Evolutionary conservation across 2,797 vertebrate genomes (phyloP).

Genomic region (Menidia menidia): DNA sequence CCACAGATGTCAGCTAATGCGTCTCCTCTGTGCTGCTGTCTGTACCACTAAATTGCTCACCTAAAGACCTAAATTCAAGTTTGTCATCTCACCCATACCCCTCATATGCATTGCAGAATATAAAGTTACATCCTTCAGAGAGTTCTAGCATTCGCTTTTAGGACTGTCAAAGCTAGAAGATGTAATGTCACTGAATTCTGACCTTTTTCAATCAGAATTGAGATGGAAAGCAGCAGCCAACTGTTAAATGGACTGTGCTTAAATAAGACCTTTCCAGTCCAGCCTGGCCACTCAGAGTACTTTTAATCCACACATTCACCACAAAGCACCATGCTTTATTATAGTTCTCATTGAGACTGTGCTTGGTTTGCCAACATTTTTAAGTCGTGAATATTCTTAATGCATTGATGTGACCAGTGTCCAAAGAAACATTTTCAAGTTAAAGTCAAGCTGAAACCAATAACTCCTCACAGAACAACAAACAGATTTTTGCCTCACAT

Average conservation of each 20-base stretch:
- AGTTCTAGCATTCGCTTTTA: too few species aligned
- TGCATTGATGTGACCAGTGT: neutral
- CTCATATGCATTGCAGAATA: neutral
- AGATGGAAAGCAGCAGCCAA: too few species aligned
- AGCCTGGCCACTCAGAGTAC: too few species aligned
- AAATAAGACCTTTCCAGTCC: too few species aligned
- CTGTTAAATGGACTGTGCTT: too few species aligned
- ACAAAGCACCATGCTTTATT: neutral
- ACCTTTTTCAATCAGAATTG: too few species aligned
- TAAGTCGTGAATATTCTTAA: neutral
- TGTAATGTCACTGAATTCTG: too few species aligned
- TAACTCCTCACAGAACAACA: neutral
- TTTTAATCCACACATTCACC: too few species aligned
- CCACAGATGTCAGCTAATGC: neutral
- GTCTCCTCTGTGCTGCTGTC: neutral
- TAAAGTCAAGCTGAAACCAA: neutral
- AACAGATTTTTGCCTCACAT: neutral
- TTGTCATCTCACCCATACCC: neutral
- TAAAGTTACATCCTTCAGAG: neutral
- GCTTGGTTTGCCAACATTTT: neutral
- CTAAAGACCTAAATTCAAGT: neutral
- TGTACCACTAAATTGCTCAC: neutral
- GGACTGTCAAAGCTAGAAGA: too few species aligned
- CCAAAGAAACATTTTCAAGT: neutral
- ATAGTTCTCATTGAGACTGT: neutral